Conservation (phyloP, 2,888 invertebrate genomes). For the Petrolisthes manimaculis region DNA sequence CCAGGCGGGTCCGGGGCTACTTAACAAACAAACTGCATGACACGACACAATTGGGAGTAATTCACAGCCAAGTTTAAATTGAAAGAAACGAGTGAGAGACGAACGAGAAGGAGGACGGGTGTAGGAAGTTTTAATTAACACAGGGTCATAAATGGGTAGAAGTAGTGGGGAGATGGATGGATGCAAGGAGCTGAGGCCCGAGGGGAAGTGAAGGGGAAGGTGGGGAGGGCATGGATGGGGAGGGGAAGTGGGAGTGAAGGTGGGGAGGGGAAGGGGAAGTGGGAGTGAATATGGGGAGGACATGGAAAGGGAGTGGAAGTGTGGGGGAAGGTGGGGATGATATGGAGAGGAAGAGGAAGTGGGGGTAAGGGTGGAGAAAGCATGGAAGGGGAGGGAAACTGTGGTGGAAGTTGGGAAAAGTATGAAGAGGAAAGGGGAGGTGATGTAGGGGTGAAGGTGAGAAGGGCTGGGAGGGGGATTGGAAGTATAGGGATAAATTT, state of each 20-base stretch:
- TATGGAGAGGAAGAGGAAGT: background rate
- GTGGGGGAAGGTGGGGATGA: background rate
- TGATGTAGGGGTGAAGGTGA: background rate
- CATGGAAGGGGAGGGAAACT: background rate
- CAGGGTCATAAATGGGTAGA: background rate
- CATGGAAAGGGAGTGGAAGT: background rate
- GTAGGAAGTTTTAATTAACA: background rate
- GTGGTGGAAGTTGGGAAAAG: background rate
- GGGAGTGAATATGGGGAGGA: background rate
- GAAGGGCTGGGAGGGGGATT: background rate
- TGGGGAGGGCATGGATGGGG: background rate
- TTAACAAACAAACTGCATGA: slow-evolving; percentile 12
- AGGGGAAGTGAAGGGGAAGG: background rate
- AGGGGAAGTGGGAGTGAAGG: background rate
- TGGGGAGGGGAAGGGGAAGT: background rate
- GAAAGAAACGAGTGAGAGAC: slow-evolving; percentile 16
- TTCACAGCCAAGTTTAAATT: slow-evolving; percentile 15
- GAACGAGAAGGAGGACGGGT: background rate
- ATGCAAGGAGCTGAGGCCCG: too few species aligned
- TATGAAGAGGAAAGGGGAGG: background rate
- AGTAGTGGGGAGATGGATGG: too few species aligned
- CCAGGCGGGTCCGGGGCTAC: background rate
- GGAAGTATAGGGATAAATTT: background rate
- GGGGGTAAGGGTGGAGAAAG: background rate
- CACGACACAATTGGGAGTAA: slow-evolving; percentile 13